Percentiles rank a stretch among this genome's conserved stretches.
These are phyloP conservation scores for Anastatus disparis DNA, from an alignment of 1,140 invertebrate genomes.

Conservation along the genomic window DNA sequence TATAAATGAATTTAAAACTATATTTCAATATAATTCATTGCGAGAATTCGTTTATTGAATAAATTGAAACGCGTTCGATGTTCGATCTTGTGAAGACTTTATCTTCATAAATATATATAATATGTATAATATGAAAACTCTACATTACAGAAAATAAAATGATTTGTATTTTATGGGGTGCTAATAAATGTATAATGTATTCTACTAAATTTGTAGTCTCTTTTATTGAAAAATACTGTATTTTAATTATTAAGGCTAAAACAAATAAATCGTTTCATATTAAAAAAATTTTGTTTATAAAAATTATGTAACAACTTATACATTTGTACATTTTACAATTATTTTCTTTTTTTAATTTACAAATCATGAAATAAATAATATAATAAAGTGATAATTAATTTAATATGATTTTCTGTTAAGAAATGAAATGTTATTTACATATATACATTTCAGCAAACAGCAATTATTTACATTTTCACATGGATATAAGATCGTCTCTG, in stretches of 20 bases:
- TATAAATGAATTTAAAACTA: too few relatives aligned
- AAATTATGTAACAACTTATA: slow-evolving; percentile 29
- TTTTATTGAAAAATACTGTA: slow-evolving; percentile 5
- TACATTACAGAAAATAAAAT: slow-evolving; percentile 14
- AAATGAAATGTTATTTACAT: slow-evolving; percentile 9
- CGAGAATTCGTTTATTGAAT: too few relatives aligned
- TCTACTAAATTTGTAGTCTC: slow-evolving; percentile 14
- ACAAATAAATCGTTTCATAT: not conserved
- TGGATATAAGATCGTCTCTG: slow-evolving; percentile 57
- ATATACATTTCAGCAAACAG: not conserved
- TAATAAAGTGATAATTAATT: not conserved
- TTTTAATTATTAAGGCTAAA: not conserved
- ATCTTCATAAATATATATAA: slow-evolving; percentile 3
- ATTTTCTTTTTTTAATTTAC: slow-evolving; percentile 16
- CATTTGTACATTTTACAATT: slow-evolving; percentile 29
- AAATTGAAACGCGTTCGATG: not conserved
- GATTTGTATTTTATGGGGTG: slow-evolving; percentile 36
- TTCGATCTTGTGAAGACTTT: not conserved
- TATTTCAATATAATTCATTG: too few relatives aligned
- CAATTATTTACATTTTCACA: slow-evolving; percentile 35
- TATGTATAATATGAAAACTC: not conserved
- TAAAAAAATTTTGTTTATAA: slow-evolving; percentile 31
- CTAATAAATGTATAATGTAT: slow-evolving; percentile 37
- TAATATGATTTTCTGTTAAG: not conserved
- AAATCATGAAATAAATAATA: slow-evolving; percentile 31